Conservation (phyloP, 2,888 invertebrate genomes). For the Andrena fulva region DNA sequence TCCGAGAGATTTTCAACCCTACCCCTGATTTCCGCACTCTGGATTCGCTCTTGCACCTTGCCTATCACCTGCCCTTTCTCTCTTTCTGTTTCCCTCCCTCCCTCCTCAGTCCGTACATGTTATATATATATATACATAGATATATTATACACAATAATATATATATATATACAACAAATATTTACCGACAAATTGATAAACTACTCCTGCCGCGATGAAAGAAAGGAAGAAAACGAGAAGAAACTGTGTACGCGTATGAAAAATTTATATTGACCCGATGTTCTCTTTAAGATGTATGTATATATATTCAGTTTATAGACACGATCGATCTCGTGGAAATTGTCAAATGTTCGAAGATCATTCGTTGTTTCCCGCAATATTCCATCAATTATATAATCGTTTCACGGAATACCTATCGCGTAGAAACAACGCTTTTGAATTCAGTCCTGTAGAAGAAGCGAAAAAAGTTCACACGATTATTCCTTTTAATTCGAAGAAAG, state of each 20-base stretch:
- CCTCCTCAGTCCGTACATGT: conserved; percentile 61
- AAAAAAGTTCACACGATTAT: conserved; percentile 9
- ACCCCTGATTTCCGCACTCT: conserved; percentile 41
- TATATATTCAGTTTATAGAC: conserved; percentile 25
- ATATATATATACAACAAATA: conserved; percentile 45
- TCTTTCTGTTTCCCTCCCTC: conserved; percentile 52
- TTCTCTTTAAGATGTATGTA: conserved; percentile 21
- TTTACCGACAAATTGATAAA: conserved; percentile 64
- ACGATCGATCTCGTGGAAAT: conserved; percentile 53
- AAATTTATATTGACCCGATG: conserved; percentile 11
- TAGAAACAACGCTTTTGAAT: conserved; percentile 21
- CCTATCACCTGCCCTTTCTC: conserved; percentile 42
- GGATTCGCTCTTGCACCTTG: conserved; percentile 53
- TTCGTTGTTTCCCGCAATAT: conserved; percentile 38
- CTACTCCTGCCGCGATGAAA: conserved; percentile 71
- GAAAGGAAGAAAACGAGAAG: conserved; percentile 58
- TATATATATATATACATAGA: conserved; percentile 54
- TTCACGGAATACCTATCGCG: conserved; percentile 9
- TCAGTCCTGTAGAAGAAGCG: conserved; percentile 4
- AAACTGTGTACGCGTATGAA: conserved; percentile 41
- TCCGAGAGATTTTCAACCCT: conserved; percentile 1
- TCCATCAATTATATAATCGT: conserved; percentile 30
- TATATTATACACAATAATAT: conserved; percentile 59
- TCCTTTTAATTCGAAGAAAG: conserved; percentile 17
- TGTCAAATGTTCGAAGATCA: conserved; percentile 29